phyloP scores from a whole-genome alignment of 1,140 invertebrate species.

The Drosophila elegans region DNA sequence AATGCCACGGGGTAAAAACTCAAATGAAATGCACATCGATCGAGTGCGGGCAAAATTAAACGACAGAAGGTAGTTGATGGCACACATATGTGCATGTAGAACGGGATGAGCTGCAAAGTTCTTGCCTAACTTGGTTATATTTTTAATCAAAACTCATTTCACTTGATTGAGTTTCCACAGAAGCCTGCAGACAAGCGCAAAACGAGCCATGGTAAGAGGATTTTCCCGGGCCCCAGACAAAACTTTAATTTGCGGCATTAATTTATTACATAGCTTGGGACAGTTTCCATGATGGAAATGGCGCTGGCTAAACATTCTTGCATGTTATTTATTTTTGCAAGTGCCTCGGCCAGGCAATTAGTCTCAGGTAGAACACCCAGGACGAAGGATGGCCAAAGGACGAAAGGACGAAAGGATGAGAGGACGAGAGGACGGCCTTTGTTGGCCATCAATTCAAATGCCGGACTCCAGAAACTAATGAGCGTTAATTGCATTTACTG shows the following conservation, averaged over 20 bases:
- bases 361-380: neutral
- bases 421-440: slow-evolving; percentile 12
- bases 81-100: neutral
- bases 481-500: slow-evolving; percentile 54
- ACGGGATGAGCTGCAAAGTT: slow-evolving; percentile 48
- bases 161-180: slow-evolving; percentile 75
- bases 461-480: slow-evolving; percentile 32
- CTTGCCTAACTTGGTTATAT: slow-evolving; percentile 73
- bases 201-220: neutral
- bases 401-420: neutral
- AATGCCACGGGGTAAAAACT: slow-evolving; percentile 42
- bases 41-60: neutral
- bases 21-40: slow-evolving; percentile 49
- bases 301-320: slow-evolving; percentile 27
- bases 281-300: slow-evolving; percentile 36
- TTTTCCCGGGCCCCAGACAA: neutral
- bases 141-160: slow-evolving; percentile 82
- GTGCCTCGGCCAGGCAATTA: slow-evolving; percentile 39
- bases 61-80: neutral
- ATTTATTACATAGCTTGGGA: slow-evolving; percentile 28
- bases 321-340: slow-evolving; percentile 51
- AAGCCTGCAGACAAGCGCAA: slow-evolving; percentile 1
- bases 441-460: slow-evolving; percentile 52
- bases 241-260: slow-evolving; percentile 46
- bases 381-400: neutral